Percentiles rank a stretch among this genome's conserved stretches.
Evolutionary conservation across 2,888 invertebrate species (phyloP).

Genomic region (Drosophila koepferae): DNA sequence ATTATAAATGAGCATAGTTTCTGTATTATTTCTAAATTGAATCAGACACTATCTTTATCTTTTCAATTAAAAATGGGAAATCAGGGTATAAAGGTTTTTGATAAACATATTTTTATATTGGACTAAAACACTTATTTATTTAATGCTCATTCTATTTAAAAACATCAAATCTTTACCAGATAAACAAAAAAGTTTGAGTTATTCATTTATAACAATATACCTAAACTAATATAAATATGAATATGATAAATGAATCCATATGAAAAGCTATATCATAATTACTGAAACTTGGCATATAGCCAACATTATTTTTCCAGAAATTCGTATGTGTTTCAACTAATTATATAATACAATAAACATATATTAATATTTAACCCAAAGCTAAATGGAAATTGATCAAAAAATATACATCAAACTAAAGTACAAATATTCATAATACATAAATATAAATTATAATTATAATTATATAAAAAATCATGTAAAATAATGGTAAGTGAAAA

Average conservation of each 20-base stretch:
- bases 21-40: neutral
- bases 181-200: too few relatives aligned
- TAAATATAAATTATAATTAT: slow-evolving; percentile 15
- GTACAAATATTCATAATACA: slow-evolving; percentile 14
- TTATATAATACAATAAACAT: neutral
- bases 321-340: neutral
- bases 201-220: neutral
- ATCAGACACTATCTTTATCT: neutral
- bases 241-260: neutral
- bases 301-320: slow-evolving; percentile 3
- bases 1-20: neutral
- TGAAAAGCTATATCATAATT: neutral
- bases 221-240: neutral
- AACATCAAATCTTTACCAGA: too few relatives aligned
- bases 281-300: neutral
- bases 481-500: slow-evolving; percentile 63
- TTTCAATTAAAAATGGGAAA: too few relatives aligned
- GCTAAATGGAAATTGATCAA: slow-evolving; percentile 28
- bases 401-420: slow-evolving; percentile 25
- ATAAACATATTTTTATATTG: too few relatives aligned
- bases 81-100: too few relatives aligned
- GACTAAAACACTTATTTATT: too few relatives aligned
- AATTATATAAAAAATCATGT: slow-evolving; percentile 26
- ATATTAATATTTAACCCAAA: neutral
- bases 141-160: too few relatives aligned